phyloP scores from a whole-genome alignment of 2,113 vertebrate species.

The Albula goreensis region DNA sequence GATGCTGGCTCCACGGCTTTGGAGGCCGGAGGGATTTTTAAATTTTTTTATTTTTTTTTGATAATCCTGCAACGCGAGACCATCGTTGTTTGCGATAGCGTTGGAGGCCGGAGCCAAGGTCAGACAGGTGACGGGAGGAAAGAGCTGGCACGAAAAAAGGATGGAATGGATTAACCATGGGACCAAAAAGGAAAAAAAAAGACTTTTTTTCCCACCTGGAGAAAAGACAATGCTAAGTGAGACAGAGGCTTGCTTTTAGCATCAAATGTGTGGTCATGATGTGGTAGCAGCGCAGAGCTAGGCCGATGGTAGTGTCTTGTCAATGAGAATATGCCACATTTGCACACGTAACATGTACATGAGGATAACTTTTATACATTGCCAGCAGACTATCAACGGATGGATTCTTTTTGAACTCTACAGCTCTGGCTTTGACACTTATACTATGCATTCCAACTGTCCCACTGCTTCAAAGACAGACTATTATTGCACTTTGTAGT shows the following conservation, averaged over 20 bases:
- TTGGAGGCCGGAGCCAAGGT: conserved; percentile 55
- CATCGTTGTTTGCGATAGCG: conserved; percentile 53
- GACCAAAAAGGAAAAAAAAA: conserved; percentile 36
- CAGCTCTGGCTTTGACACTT: no score
- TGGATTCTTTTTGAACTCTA: no score
- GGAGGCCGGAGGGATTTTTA: no score
- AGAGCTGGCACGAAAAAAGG: conserved; percentile 49
- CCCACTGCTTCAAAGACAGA: no score
- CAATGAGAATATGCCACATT: no score
- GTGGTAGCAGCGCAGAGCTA: no score
- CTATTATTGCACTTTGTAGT: no score
- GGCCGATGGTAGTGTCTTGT: no score
- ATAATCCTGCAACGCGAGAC: conserved; percentile 38
- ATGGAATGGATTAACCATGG: conserved; percentile 28
- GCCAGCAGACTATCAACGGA: no score
- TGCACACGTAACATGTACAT: no score
- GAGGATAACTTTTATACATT: no score
- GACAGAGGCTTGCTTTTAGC: not conserved
- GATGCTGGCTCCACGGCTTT: not conserved
- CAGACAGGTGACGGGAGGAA: conserved; percentile 37
- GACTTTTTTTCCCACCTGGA: not conserved
- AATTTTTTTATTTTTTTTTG: not conserved
- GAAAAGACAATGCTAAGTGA: not conserved
- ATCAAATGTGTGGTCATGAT: not conserved
- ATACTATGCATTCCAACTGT: no score